Evolutionary conservation across 2,113 vertebrate species (phyloP).

Genomic region (Eulemur macaco): DNA sequence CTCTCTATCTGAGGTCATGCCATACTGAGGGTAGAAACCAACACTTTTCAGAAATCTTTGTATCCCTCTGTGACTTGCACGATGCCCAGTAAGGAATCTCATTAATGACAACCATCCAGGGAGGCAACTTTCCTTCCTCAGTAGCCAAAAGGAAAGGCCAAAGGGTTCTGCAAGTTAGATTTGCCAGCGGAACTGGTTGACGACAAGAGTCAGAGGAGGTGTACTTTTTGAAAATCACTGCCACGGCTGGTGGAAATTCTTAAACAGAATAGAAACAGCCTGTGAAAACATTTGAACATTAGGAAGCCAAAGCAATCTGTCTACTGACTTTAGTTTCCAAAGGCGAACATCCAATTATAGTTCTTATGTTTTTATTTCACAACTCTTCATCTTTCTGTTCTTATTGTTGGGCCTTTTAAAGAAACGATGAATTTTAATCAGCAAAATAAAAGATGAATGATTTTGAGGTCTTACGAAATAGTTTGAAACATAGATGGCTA

Average conservation of each 20-base stretch:
- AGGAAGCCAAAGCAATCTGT: conserved; percentile 56
- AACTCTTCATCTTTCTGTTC: conserved; percentile 59
- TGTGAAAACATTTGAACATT: conserved; percentile 4
- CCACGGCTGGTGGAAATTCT: conserved; percentile 22
- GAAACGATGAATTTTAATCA: conserved; percentile 45
- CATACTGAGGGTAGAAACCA: neutral
- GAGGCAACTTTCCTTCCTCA: neutral
- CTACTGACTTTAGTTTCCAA: conserved; percentile 52
- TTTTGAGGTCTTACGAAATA: conserved; percentile 46
- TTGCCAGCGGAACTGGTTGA: neutral
- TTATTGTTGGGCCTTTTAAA: conserved; percentile 13
- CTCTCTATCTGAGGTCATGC: neutral
- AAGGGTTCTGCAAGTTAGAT: neutral
- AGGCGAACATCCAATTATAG: conserved; percentile 52
- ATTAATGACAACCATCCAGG: neutral
- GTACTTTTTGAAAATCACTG: conserved; percentile 25
- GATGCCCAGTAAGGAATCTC: neutral
- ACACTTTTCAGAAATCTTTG: neutral
- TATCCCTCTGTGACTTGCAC: neutral
- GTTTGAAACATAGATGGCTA: neutral
- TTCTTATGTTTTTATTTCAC: conserved; percentile 52
- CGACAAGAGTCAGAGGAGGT: neutral
- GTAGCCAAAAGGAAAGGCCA: neutral
- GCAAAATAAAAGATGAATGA: conserved; percentile 57
- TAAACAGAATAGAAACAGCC: conserved; percentile 42